phyloP scores from a whole-genome alignment of 2,888 invertebrate genomes.

The Latheticus oryzae region DNA sequence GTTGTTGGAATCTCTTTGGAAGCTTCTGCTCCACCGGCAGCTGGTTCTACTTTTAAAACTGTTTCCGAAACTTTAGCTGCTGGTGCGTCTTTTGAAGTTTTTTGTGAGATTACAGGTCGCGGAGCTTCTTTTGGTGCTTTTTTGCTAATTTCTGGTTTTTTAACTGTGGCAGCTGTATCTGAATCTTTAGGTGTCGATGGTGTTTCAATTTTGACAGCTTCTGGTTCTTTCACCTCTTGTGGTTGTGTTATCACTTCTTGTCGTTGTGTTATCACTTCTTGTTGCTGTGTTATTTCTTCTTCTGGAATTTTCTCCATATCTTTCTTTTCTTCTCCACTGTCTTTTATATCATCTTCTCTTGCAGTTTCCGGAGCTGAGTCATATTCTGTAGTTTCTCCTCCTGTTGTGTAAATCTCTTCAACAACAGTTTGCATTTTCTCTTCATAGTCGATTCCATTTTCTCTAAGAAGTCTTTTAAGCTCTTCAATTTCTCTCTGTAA shows the following conservation, averaged over 20 bases:
- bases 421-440: slow-evolving; percentile 5
- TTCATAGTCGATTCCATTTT: slow-evolving; percentile 12
- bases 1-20: too few species aligned
- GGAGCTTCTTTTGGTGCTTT: slow-evolving; percentile 11
- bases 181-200: not conserved
- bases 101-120: slow-evolving; percentile 1
- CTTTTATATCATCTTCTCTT: not conserved
- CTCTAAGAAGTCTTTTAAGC: slow-evolving; percentile 22
- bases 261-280: not conserved
- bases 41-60: not conserved
- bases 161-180: not conserved
- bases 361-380: too few species aligned
- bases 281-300: not conserved
- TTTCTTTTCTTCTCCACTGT: not conserved
- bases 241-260: not conserved
- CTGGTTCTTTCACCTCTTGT: not conserved
- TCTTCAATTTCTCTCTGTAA: slow-evolving; percentile 66
- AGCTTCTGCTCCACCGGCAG: slow-evolving; percentile 2
- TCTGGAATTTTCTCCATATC: not conserved
- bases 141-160: not conserved
- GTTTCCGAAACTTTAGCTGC: not conserved
- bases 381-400: too few species aligned
- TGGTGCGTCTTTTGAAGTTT: too few species aligned
- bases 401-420: slow-evolving; percentile 5
- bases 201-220: too few species aligned